Evolutionary conservation across 2,113 vertebrate genomes (phyloP), one percentile per base, ranked within the genome.

Genomic region (Aegotheles bennettii): DNA sequence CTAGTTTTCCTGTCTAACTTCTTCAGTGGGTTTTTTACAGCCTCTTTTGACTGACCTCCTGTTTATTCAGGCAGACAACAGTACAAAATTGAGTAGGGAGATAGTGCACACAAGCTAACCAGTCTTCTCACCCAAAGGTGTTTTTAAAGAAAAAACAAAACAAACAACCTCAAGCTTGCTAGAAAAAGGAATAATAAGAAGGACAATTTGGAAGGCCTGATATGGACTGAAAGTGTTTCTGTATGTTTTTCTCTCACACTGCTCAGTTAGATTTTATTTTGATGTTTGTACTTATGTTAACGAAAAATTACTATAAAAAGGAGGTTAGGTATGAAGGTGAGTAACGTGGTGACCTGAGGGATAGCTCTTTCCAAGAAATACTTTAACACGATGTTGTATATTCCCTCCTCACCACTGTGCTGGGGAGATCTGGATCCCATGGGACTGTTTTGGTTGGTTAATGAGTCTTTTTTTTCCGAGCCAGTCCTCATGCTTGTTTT

Each of bases 341-440:
- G 8, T 53, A 38, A 13, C 17, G 8, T 15, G 10, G 59, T 3
- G 5, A 5, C 31, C 71, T 43, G 16, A 89, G 19, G 38, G 29
- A 7, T 29, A 11, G 14, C 31, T 89, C n/a, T 87, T 70, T 65
- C 24, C 20, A 42, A 48, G 42, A 61, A 79, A 33, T 68, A 15
- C 25, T 63, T 28, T 8, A 10, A 25, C 26, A 40, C 42, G 24
- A 19, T 48, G 31, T 61, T 71, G 0, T 0, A 0, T 48, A 3
- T 82, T 90, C 53, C 31, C 36, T 85, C 28, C 45, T 59, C 40
- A 29, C 10, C 6, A 0, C 9, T 4, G 19, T 65, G 38, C 50
- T 50, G 20, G 23, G 13, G 61, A 43, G 59, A 3, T 64, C 18
- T 80, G 47, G 9, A 6, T 48, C 78, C 65, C 57, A 2, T 18